Percentiles rank a stretch among this genome's conserved stretches.
phyloP scores from a whole-genome alignment of 1,140 invertebrate species.

The Aphelenchoides avenae region DNA sequence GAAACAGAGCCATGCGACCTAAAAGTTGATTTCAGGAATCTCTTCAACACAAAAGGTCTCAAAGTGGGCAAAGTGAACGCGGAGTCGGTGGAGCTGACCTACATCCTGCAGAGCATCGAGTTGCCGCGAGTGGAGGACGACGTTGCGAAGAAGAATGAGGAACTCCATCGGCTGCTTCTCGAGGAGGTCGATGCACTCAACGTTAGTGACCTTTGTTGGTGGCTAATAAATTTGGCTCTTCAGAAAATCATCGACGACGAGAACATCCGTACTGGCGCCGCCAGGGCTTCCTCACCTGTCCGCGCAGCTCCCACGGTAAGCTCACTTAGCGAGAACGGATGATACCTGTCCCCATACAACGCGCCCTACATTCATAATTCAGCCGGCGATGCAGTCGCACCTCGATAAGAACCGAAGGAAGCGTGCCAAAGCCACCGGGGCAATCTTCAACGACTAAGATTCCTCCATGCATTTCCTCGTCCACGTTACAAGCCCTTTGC shows the following conservation, averaged over 20 bases:
- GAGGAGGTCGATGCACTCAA: conserved; percentile 5
- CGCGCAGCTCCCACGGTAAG: neutral
- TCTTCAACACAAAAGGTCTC: conserved; percentile 3
- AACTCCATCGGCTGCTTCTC: neutral
- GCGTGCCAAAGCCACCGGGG: conserved; percentile 8
- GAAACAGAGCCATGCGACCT: neutral
- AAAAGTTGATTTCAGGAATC: neutral
- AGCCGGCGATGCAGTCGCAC: too few species aligned
- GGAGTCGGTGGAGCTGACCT: conserved; percentile 1
- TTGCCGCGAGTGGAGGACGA: conserved; percentile 6
- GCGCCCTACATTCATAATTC: too few species aligned
- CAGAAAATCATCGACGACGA: neutral
- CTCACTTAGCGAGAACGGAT: neutral
- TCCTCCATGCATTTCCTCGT: too few species aligned
- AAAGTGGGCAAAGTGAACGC: conserved; percentile 5
- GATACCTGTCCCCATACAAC: neutral
- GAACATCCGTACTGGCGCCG: neutral
- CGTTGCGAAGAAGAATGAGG: neutral
- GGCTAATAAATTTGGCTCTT: neutral
- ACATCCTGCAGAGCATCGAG: conserved; percentile 1
- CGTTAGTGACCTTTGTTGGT: neutral
- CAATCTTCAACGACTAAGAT: conserved; percentile 13
- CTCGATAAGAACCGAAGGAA: conserved; percentile 8
- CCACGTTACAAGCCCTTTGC: too few species aligned
- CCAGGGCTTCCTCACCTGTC: neutral